Percentiles rank a stretch among this genome's conserved stretches.
phyloP scores from a whole-genome alignment of 2,113 vertebrate species.

The Pongo abelii region DNA sequence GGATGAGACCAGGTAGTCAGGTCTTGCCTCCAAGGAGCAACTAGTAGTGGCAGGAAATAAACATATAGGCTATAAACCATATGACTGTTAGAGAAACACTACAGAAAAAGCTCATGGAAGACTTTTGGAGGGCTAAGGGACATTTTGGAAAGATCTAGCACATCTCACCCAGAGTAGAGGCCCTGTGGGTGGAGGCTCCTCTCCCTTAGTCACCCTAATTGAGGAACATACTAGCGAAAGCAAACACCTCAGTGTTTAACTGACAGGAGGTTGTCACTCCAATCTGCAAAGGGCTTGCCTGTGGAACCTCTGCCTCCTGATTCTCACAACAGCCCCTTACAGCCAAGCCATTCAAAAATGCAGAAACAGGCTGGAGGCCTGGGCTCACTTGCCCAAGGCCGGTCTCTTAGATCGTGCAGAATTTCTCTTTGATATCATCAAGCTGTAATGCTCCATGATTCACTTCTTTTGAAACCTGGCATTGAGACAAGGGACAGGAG shows the following conservation, averaged over 20 bases:
- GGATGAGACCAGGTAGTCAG: no score
- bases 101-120: not conserved
- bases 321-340: not conserved
- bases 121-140: not conserved
- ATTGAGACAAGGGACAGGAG: not conserved
- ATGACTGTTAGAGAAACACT: not conserved
- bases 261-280: not conserved
- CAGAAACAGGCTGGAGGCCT: not conserved
- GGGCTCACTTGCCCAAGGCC: no score
- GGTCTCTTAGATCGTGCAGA: not conserved
- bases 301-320: fast-evolving
- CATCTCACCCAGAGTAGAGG: not conserved
- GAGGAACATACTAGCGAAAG: not conserved
- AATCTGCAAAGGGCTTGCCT: not conserved
- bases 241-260: fast-evolving
- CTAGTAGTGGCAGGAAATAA: not conserved
- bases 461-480: not conserved
- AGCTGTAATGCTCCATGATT: not conserved
- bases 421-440: not conserved
- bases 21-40: not conserved
- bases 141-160: not conserved
- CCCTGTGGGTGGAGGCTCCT: not conserved
- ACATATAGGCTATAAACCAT: not conserved
- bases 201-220: not conserved
- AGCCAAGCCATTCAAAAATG: not conserved